Base-by-base conservation (phyloP, 2,797 vertebrate genomes). In the Gila robusta region DNA sequence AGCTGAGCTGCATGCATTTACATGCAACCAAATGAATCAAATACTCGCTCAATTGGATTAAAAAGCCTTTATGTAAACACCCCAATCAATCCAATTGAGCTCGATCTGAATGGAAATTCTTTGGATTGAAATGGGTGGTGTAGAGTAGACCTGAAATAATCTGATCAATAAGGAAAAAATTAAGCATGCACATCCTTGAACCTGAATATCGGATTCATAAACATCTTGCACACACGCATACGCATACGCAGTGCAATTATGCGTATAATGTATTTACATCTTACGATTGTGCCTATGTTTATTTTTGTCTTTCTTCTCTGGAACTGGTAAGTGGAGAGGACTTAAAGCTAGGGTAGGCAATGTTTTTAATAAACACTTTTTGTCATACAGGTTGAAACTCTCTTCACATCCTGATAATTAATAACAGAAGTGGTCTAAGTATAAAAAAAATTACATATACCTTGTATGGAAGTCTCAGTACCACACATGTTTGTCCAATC, bases 61-160 rank as follows among this genome's bases (percentile, higher is more conserved):
- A 28, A 59, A 56, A 79, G 16, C n/a, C 6, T 79, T 62, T 14
- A 39, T 41, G 37, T 64, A 64, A 79, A 79, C 39, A 64, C 37
- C 14, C 41, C 56, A 64, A 21, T 44, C 9, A 2, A 79, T 35
- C 19, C 0, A 5, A 21, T 2, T 26, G 23, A 5, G 26, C 17
- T 41, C 2, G 1, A 28, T 62, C 77, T 64, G 37, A 79, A 64
- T 62, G 1, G 9, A 28, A 5, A 28, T 23, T 76, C 0, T 6
- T 23, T 77, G 11, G 49, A 37, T 62, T 17, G 14, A 44, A 47
- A 49, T 11, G 41, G 28, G 62, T 66, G 41, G 19, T 67, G 41
- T 52, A 23, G 44, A 80, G 41, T 52, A 35, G 28, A 67, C 39
- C 26, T 67, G 26, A 67, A 80, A 79, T 66, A 62, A 28, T 79